Conservation (phyloP, 2,113 vertebrate species). For the Nothoprocta pentlandii region DNA sequence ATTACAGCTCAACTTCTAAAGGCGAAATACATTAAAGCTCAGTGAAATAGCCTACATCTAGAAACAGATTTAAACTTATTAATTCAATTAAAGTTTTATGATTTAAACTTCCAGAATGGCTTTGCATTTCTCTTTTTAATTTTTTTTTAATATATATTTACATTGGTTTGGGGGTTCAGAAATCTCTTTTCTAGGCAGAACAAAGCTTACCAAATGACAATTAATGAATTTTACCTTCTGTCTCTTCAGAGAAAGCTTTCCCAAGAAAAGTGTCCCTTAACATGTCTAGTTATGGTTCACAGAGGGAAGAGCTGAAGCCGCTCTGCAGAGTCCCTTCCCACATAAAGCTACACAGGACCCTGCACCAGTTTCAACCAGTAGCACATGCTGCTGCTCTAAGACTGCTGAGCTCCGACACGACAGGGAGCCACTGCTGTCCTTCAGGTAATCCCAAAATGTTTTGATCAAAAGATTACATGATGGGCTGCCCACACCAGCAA, state of each 20-base stretch:
- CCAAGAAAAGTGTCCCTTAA: neutral
- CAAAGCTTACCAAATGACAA: neutral
- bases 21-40: conserved; percentile 17
- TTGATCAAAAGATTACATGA: no score
- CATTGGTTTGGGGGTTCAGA: neutral
- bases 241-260: neutral
- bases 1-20: conserved; percentile 17
- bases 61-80: conserved; percentile 53
- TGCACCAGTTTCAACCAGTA: neutral
- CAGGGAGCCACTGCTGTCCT: neutral
- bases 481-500: neutral
- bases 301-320: neutral
- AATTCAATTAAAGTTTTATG: conserved; percentile 40
- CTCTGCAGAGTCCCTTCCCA: neutral
- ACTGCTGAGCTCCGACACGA: accelerated
- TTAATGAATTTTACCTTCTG: neutral
- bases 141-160: neutral
- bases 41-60: conserved; percentile 34
- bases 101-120: conserved; percentile 24
- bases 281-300: neutral
- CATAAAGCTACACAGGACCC: neutral
- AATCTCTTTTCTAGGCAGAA: neutral
- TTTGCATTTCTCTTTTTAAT: neutral
- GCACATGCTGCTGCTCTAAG: accelerated
- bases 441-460: accelerated